phyloP scores from a whole-genome alignment of 2,113 vertebrate species.

The Bothrops jararaca region DNA sequence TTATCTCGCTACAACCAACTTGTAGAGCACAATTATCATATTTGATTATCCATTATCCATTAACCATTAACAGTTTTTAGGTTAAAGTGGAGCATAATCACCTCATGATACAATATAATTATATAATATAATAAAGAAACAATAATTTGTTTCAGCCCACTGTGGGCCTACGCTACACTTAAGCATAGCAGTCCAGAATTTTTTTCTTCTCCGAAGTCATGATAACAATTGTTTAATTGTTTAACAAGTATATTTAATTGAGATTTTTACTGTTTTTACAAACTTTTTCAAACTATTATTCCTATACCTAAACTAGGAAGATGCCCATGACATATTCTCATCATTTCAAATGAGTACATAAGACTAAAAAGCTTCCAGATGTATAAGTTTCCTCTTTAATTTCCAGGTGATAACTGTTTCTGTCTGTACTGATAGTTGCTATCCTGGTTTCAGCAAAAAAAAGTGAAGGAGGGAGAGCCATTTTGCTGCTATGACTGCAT shows the following conservation, averaged over 20 bases:
- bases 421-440: neutral
- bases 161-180: too few relatives aligned
- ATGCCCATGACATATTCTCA: neutral
- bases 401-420: neutral
- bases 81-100: too few relatives aligned
- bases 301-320: neutral
- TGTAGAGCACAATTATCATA: neutral
- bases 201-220: neutral
- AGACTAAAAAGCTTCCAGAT: neutral
- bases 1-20: neutral
- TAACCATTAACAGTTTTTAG: too few relatives aligned
- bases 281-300: neutral
- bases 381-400: neutral
- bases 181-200: too few relatives aligned
- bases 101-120: too few relatives aligned
- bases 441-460: neutral
- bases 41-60: too few relatives aligned
- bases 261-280: neutral
- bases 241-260: neutral
- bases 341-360: neutral
- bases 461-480: neutral
- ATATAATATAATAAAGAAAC: too few relatives aligned
- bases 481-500: neutral
- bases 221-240: neutral
- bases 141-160: too few relatives aligned